These are phyloP conservation scores for Ciona savignyi DNA, from an alignment of 23 tunicate genomes.

Conservation along the genomic window DNA sequence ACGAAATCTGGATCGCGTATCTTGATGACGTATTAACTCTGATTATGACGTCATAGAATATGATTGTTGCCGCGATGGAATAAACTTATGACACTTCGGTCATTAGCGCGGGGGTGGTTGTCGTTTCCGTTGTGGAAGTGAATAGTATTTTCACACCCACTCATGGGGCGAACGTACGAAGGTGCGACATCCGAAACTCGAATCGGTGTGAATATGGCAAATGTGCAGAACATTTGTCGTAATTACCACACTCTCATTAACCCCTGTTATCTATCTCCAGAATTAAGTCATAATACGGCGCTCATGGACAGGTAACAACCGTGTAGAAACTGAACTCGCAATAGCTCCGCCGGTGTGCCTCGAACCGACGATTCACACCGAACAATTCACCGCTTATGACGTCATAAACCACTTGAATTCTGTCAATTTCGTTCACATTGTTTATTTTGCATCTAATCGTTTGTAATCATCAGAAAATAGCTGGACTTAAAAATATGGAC, in stretches of 20 bases:
- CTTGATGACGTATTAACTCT: too few relatives aligned
- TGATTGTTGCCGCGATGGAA: too few relatives aligned
- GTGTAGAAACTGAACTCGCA: too few relatives aligned
- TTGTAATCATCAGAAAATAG: neutral
- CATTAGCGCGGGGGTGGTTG: neutral
- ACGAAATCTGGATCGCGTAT: too few relatives aligned
- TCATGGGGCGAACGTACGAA: neutral
- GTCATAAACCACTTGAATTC: neutral
- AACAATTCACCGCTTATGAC: neutral
- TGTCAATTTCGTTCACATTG: neutral
- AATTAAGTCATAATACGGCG: too few relatives aligned
- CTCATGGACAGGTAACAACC: too few relatives aligned
- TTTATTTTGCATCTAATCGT: neutral
- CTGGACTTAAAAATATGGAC: neutral
- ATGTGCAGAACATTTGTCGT: too few relatives aligned
- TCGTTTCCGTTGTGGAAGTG: neutral
- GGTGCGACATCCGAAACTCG: neutral
- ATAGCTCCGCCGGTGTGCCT: too few relatives aligned
- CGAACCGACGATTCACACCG: neutral
- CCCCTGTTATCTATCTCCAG: too few relatives aligned
- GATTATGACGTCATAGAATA: too few relatives aligned
- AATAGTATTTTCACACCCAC: neutral
- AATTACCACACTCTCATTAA: too few relatives aligned
- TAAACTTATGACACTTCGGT: neutral
- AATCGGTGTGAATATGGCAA: neutral